These are phyloP conservation scores for Netelia virgata DNA, from an alignment of 2,888 invertebrate species.

Conservation along the genomic window DNA sequence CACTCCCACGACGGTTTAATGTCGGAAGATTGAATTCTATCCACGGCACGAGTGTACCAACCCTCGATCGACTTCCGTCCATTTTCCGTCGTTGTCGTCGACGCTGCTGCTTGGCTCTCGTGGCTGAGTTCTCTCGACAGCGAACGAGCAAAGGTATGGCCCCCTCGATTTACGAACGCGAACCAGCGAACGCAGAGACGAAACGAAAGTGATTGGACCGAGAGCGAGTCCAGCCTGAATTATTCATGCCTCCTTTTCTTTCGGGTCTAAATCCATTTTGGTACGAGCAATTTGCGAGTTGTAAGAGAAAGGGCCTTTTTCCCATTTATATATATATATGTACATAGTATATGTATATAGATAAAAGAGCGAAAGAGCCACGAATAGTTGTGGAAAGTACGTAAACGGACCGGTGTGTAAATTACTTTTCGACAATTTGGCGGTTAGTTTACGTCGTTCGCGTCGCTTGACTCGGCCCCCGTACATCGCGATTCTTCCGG, in stretches of 20 bases:
- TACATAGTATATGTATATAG: constrained; percentile 14
- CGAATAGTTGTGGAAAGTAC: constrained; percentile 10
- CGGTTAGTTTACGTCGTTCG: constrained; percentile 29
- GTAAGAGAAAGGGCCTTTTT: constrained; percentile 56
- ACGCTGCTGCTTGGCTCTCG: constrained; percentile 7
- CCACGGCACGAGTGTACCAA: constrained; percentile 52
- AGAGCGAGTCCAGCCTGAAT: constrained; percentile 80
- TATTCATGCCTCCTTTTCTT: constrained; percentile 82
- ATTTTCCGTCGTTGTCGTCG: constrained; percentile 58
- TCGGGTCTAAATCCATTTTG: constrained; percentile 82
- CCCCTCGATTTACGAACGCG: constrained; percentile 56
- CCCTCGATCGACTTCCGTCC: constrained; percentile 69
- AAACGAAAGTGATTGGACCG: constrained; percentile 82
- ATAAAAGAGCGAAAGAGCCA: neutral
- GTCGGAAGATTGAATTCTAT: constrained; percentile 62
- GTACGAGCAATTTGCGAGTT: constrained; percentile 75
- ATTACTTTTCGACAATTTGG: neutral
- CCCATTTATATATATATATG: constrained; percentile 38
- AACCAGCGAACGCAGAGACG: constrained; percentile 45
- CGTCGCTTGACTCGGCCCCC: neutral
- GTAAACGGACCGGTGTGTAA: constrained; percentile 15
- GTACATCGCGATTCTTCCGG: neutral
- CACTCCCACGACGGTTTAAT: constrained; percentile 31
- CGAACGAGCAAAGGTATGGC: constrained; percentile 25
- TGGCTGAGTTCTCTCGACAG: constrained; percentile 52